Conservation (phyloP, 2,888 invertebrate genomes). For the Oconnorella tubifera region DNA sequence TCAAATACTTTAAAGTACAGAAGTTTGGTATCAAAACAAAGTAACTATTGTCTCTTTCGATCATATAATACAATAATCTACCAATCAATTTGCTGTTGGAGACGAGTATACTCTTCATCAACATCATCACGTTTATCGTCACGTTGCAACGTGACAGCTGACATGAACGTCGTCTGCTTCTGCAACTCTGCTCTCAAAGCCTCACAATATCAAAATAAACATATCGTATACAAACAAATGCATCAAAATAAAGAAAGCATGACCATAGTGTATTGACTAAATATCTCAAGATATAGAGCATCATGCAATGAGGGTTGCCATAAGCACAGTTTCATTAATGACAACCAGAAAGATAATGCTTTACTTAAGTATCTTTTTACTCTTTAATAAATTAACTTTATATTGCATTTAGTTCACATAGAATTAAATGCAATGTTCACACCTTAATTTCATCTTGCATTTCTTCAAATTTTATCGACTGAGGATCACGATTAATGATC, state of each 20-base stretch:
- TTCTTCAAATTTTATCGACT: slow-evolving; percentile 54
- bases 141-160: not conserved
- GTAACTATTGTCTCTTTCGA: no score
- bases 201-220: not conserved
- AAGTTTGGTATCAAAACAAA: no score
- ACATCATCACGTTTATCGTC: not conserved
- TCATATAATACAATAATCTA: no score
- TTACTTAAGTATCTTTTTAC: no score
- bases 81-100: not conserved
- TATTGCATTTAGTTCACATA: no score
- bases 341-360: no score
- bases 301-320: no score
- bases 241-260: not conserved
- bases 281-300: not conserved
- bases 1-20: no score
- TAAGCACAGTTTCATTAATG: no score
- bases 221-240: not conserved
- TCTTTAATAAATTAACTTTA: no score
- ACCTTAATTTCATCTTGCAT: slow-evolving; percentile 57
- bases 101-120: not conserved
- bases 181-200: slow-evolving; percentile 3
- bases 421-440: no score
- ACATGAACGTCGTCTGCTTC: not conserved
- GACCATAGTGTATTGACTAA: not conserved
- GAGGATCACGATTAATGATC: slow-evolving; percentile 52